Percentiles rank a stretch among this genome's conserved stretches.
Evolutionary conservation across 2,888 invertebrate genomes (phyloP).

Genomic region (Lepidocyrtoides sp.): DNA sequence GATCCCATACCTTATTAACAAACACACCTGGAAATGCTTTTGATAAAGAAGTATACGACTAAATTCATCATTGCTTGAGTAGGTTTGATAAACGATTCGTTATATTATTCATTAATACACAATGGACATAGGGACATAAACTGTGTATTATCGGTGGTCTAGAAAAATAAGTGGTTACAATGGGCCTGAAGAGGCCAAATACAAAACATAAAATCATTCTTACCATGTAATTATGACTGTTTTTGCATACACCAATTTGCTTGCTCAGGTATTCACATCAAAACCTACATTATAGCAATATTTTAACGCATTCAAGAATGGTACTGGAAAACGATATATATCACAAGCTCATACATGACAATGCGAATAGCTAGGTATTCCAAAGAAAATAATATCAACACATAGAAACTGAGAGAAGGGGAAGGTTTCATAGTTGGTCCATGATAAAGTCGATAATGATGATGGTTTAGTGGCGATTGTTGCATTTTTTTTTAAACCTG

Average conservation of each 20-base stretch:
- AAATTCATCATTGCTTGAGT: no score
- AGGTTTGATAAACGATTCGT: no score
- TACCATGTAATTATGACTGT: conserved; percentile 27
- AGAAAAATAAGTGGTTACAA: not conserved
- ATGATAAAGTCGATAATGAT: conserved; percentile 9
- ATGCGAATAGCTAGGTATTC: not conserved
- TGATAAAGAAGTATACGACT: no score
- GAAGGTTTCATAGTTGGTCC: not conserved
- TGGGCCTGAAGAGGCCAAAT: not conserved
- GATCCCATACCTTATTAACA: conserved; percentile 4
- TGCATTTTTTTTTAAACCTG: not conserved
- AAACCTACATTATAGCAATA: not conserved
- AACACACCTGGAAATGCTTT: conserved; percentile 32
- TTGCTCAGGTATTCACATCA: not conserved
- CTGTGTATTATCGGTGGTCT: conserved; percentile 23
- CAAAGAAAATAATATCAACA: no score
- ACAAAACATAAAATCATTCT: not conserved
- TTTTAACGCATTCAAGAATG: no score
- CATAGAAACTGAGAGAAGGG: not conserved
- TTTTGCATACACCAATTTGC: conserved; percentile 35
- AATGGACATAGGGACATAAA: not conserved
- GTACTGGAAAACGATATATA: not conserved
- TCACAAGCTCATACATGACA: not conserved
- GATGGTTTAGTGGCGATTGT: not conserved
- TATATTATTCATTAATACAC: not conserved